phyloP scores from a whole-genome alignment of 1,140 invertebrate species.

The Globodera ellingtonae region DNA sequence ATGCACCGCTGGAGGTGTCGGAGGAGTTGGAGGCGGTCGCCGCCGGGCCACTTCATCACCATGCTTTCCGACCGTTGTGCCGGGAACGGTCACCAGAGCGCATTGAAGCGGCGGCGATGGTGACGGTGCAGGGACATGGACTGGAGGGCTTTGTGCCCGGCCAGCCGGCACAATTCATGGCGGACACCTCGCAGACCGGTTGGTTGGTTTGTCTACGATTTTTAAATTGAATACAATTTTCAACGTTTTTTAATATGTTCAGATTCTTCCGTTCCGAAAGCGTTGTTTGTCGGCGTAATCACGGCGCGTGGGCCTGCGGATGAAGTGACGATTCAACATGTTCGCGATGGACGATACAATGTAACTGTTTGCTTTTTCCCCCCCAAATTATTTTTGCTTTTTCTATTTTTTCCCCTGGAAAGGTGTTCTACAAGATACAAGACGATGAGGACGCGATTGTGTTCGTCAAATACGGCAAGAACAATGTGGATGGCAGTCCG shows the following conservation, averaged over 20 bases:
- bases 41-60: neutral
- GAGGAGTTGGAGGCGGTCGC: neutral
- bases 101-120: conserved; percentile 4
- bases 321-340: conserved; percentile 87
- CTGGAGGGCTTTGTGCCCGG: conserved; percentile 44
- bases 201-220: neutral
- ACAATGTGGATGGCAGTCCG: neutral
- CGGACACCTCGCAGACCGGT: conserved; percentile 70
- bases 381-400: neutral
- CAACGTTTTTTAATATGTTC: neutral
- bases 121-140: conserved; percentile 18
- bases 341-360: neutral
- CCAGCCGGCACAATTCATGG: conserved; percentile 25
- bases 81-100: neutral
- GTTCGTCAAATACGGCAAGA: conserved; percentile 14
- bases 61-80: neutral
- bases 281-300: conserved; percentile 89
- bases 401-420: neutral
- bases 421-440: neutral
- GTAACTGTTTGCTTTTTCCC: neutral
- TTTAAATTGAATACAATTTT: neutral
- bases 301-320: conserved; percentile 93
- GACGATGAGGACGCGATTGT: neutral
- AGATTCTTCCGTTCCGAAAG: conserved; percentile 71
- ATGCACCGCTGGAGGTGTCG: neutral